Evolutionary conservation across 2,888 invertebrate species (phyloP).

Genomic region (Polydesmus complanatus): DNA sequence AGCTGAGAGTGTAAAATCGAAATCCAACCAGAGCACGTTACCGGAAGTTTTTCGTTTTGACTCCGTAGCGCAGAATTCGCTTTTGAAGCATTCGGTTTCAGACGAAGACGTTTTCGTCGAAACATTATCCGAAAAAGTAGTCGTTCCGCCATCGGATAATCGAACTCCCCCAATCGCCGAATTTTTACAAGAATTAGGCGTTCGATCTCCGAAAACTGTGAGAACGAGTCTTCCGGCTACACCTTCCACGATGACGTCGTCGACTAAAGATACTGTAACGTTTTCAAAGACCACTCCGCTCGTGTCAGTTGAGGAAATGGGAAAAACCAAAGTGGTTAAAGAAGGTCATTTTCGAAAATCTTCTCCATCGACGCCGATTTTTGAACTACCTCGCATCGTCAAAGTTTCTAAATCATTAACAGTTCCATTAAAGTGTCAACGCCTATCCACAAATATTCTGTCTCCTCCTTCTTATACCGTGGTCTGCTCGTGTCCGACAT

Average conservation of each 20-base stretch:
- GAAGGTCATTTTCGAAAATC: neutral
- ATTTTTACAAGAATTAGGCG: slow-evolving; percentile 35
- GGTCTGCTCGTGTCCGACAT: slow-evolving; percentile 15
- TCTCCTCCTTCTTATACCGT: slow-evolving; percentile 13
- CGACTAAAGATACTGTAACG: neutral
- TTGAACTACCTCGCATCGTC: neutral
- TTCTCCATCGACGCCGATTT: neutral
- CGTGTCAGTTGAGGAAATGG: neutral
- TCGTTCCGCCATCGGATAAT: slow-evolving; percentile 22
- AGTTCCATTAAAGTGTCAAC: neutral
- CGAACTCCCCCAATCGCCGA: slow-evolving; percentile 40
- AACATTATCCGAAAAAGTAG: slow-evolving; percentile 8
- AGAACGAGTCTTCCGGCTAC: too few species aligned
- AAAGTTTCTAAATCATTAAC: neutral
- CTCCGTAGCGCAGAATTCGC: slow-evolving; percentile 30
- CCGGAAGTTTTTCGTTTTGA: slow-evolving; percentile 39
- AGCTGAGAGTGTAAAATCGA: neutral
- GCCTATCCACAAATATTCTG: neutral
- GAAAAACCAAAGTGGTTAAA: neutral
- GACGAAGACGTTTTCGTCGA: slow-evolving; percentile 44
- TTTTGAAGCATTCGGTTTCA: slow-evolving; percentile 28
- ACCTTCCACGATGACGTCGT: neutral
- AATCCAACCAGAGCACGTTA: neutral
- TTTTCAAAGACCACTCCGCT: neutral
- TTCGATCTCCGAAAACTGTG: neutral